Evolutionary conservation across 2,797 vertebrate species (phyloP).

Genomic region (Corythornis leucogaster): DNA sequence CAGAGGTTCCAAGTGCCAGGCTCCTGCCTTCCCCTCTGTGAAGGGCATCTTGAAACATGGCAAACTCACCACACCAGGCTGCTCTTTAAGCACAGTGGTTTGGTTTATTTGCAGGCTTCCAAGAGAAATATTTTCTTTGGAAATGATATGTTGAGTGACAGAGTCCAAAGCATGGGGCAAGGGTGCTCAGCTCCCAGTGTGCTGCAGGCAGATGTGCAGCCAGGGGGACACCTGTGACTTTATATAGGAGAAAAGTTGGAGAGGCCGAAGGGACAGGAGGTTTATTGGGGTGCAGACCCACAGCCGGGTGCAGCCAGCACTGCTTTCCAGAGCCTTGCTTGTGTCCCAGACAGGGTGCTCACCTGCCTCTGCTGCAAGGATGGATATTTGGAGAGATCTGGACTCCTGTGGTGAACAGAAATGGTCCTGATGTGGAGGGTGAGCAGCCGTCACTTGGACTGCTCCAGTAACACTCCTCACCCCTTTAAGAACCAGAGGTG

Average conservation of each 20-base stretch:
- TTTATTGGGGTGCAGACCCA: background rate
- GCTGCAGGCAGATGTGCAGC: background rate
- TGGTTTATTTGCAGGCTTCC: background rate
- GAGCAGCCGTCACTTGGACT: no score
- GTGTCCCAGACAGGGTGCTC: background rate
- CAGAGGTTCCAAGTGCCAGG: background rate
- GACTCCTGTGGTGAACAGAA: background rate
- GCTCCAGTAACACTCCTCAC: rapidly evolving
- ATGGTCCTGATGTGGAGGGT: rapidly evolving
- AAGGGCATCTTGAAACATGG: background rate
- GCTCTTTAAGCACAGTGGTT: background rate
- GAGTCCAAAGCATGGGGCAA: background rate
- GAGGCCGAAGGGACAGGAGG: background rate
- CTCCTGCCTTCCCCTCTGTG: background rate
- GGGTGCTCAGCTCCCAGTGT: background rate
- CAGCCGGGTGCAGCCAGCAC: background rate
- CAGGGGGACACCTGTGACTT: background rate
- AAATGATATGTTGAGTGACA: background rate
- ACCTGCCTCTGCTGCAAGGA: background rate
- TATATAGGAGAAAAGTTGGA: background rate
- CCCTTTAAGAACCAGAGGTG: background rate
- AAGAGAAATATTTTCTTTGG: background rate
- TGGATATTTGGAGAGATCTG: background rate
- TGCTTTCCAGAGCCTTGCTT: background rate
- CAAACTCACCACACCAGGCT: no score